phyloP scores from a whole-genome alignment of 2,797 vertebrate genomes.

The Peromyscus melanophrys region DNA sequence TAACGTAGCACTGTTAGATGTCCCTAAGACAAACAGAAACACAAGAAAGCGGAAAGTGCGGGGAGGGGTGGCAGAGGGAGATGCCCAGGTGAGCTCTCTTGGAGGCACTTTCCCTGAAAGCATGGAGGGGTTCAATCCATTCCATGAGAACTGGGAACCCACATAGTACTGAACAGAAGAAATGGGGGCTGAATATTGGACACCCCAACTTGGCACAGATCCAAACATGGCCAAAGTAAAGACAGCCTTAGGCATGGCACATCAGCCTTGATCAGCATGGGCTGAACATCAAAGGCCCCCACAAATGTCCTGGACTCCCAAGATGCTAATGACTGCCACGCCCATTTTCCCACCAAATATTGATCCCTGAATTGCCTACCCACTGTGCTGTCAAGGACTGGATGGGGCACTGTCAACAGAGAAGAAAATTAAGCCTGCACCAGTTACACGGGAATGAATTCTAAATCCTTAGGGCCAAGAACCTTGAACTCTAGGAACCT shows the following conservation, averaged over 20 bases:
- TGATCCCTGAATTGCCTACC: neutral
- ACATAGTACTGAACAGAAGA: neutral
- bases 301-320: neutral
- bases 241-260: neutral
- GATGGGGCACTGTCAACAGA: neutral
- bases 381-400: neutral
- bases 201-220: neutral
- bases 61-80: neutral
- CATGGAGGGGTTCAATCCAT: no score
- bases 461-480: neutral
- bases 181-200: neutral
- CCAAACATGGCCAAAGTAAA: constrained; percentile 3
- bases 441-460: neutral
- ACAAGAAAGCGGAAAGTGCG: neutral
- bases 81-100: neutral
- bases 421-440: neutral
- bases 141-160: neutral
- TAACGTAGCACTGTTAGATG: neutral
- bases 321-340: neutral
- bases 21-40: neutral
- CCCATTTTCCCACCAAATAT: neutral
- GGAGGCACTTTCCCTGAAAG: rapidly evolving
- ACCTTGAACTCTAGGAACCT: neutral
- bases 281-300: neutral
- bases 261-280: neutral